Conservation (phyloP, 2,888 invertebrate species). For the Caenorhabditis uteleia region DNA sequence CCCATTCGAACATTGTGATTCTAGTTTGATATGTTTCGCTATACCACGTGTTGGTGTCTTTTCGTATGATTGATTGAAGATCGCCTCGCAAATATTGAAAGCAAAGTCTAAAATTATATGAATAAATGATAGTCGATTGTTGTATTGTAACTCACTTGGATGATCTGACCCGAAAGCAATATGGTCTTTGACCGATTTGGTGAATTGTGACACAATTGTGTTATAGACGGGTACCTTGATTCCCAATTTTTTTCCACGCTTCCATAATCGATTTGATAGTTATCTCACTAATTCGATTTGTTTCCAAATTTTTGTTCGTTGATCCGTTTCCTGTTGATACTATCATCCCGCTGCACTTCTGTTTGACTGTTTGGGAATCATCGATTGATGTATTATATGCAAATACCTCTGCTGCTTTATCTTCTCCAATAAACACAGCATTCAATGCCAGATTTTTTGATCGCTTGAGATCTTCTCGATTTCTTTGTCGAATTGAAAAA, state of each 20-base stretch:
- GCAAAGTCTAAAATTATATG: slow-evolving; percentile 75
- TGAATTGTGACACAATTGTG: slow-evolving; percentile 27
- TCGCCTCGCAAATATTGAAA: slow-evolving; percentile 91
- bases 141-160: slow-evolving; percentile 41
- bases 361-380: slow-evolving; percentile 78
- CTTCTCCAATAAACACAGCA: slow-evolving; percentile 96
- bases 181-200: slow-evolving; percentile 43
- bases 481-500: slow-evolving; percentile 24
- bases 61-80: slow-evolving; percentile 82
- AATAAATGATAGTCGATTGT: background rate
- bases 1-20: slow-evolving; percentile 87
- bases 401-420: slow-evolving; percentile 80
- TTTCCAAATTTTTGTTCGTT: slow-evolving; percentile 81
- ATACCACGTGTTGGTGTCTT: slow-evolving; percentile 73
- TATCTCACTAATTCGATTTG: slow-evolving; percentile 44
- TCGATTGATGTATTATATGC: slow-evolving; percentile 74
- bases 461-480: slow-evolving; percentile 15
- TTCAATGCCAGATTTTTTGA: slow-evolving; percentile 87
- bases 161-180: slow-evolving; percentile 45
- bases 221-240: slow-evolving; percentile 28
- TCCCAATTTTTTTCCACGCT: slow-evolving; percentile 40
- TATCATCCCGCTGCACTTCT: slow-evolving; percentile 94
- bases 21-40: slow-evolving; percentile 76
- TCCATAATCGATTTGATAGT: slow-evolving; percentile 39
- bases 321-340: slow-evolving; percentile 96